phyloP scores from a whole-genome alignment of 2,113 vertebrate species.

The Brachypteracias leptosomus region DNA sequence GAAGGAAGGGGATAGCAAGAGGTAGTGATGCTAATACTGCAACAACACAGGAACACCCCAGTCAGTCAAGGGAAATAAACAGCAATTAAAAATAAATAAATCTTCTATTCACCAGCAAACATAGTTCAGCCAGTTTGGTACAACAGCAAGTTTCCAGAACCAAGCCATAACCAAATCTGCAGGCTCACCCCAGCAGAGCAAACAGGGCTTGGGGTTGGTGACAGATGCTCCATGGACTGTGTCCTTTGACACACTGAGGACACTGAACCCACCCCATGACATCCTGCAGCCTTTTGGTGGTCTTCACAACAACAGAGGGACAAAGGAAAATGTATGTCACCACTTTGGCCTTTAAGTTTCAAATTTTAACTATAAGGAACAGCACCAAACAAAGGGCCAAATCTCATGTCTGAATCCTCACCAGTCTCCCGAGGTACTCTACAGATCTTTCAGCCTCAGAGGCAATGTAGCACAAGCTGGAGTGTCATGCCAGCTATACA shows the following conservation, averaged over 20 bases:
- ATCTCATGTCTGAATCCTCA: not conserved
- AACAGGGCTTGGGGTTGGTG: fast-evolving
- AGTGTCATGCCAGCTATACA: not conserved
- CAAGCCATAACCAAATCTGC: fast-evolving
- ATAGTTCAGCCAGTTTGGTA: not conserved
- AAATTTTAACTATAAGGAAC: not conserved
- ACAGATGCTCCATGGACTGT: not conserved
- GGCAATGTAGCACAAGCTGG: not conserved
- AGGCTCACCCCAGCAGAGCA: not conserved
- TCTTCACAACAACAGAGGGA: not conserved
- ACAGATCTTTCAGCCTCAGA: not conserved
- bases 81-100: fast-evolving
- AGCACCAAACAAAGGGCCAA: not conserved
- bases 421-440: not conserved
- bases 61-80: not conserved
- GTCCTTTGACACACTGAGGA: not conserved
- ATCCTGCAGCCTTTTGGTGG: not conserved
- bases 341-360: not conserved
- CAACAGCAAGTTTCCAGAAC: fast-evolving
- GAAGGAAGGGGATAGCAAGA: slow-evolving; percentile 87
- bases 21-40: slow-evolving; percentile 86
- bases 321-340: not conserved
- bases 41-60: not conserved
- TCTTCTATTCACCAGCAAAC: not conserved
- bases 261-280: fast-evolving